Evolutionary conservation across 2,113 vertebrate genomes (phyloP).

Genomic region (Mugil cephalus): DNA sequence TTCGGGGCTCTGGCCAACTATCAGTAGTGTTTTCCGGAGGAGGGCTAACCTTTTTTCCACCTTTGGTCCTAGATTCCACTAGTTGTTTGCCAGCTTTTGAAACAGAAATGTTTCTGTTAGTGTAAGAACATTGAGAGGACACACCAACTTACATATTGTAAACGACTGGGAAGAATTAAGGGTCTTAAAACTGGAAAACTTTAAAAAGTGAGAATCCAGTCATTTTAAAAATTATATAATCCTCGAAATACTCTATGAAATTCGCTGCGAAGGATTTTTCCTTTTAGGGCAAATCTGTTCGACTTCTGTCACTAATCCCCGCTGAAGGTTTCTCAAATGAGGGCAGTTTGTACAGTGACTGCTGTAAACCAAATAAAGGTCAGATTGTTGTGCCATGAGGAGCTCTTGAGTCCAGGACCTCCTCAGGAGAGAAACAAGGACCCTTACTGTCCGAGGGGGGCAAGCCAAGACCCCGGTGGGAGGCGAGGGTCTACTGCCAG

Average conservation of each 20-base stretch:
- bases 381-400: constrained; percentile 65
- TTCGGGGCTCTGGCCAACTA: constrained; percentile 22
- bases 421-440: constrained; percentile 71
- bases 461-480: constrained; percentile 38
- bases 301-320: constrained; percentile 26
- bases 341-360: constrained; percentile 56
- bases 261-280: constrained; percentile 43
- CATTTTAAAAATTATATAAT: constrained; percentile 14
- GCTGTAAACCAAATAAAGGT: constrained; percentile 62
- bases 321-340: constrained; percentile 40
- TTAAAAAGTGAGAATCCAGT: constrained; percentile 23
- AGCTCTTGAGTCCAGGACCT: constrained; percentile 61
- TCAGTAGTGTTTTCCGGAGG: constrained; percentile 55
- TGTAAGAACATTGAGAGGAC: constrained; percentile 23
- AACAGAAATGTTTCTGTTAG: constrained; percentile 21
- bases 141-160: constrained; percentile 26
- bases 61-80: constrained; percentile 41
- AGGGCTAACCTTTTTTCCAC: constrained; percentile 40
- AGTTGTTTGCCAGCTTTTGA: constrained; percentile 48
- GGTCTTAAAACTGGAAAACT: constrained; percentile 38
- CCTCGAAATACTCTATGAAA: constrained; percentile 22
- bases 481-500: constrained; percentile 59
- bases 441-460: constrained; percentile 63
- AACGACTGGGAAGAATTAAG: not conserved
- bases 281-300: constrained; percentile 32